A percentile compares a stretch with the other conserved stretches of the same genome.
phyloP scores from a whole-genome alignment of 2,797 vertebrate species.

The Peromyscus eremicus region DNA sequence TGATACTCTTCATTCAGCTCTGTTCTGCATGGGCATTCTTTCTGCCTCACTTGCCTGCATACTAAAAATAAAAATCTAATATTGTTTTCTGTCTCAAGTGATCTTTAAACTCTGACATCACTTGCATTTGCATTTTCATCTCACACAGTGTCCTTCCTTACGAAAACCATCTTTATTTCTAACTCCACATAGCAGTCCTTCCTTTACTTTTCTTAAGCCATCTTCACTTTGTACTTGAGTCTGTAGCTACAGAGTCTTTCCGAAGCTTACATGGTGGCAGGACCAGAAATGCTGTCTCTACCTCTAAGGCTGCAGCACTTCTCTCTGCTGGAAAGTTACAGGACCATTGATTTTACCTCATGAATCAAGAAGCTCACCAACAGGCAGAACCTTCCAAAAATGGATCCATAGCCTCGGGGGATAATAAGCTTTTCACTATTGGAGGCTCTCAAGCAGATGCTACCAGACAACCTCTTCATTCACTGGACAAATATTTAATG shows the following conservation, averaged over 20 bases:
- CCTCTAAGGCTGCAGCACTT: neutral
- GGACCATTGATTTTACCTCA: conserved; percentile 14
- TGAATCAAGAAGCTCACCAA: conserved; percentile 42
- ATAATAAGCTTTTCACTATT: neutral
- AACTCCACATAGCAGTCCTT: neutral
- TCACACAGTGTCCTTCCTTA: neutral
- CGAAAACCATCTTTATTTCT: neutral
- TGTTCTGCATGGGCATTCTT: neutral
- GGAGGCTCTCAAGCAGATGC: neutral
- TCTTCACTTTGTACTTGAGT: neutral
- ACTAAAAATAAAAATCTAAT: neutral
- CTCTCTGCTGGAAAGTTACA: neutral
- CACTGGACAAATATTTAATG: conserved; percentile 9
- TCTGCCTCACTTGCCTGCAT: neutral
- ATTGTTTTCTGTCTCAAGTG: neutral
- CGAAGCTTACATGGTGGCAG: neutral
- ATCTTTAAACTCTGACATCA: neutral
- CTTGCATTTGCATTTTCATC: neutral
- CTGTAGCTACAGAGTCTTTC: neutral
- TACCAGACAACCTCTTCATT: conserved; percentile 9
- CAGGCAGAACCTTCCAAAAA: conserved; percentile 26
- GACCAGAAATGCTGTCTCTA: neutral
- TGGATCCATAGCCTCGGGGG: neutral
- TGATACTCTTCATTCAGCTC: neutral
- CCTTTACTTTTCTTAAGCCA: neutral